Base-by-base conservation (phyloP, 1,140 invertebrate genomes). In the Chlorops oryzae region DNA sequence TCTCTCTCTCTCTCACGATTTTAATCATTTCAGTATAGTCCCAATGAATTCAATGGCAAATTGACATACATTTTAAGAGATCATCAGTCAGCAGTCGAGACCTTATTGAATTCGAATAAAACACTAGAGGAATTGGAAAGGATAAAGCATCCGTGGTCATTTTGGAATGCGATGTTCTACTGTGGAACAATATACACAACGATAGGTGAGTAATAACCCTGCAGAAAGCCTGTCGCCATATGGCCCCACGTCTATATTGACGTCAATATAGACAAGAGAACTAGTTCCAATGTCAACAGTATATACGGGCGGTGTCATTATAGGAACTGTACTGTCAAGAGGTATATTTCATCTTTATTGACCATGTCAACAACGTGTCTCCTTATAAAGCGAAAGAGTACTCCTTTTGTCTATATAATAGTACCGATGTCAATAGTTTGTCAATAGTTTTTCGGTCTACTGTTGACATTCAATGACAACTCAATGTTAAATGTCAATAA, bases 161-260 rank as follows among this genome's bases (percentile, higher is more conserved):
- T 92, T 67, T 89, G 87, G 85, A 92, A 93, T 61, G 81, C 92
- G 1, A 81, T 96, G 57, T 92, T 94, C 66, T 96, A 90, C 65
- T 90, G 90, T 51, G 86, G 89, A 32, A 96, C 93, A 6, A 86
- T 96, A 57, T 93, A 90, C 62, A 96, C 93, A 1, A 96, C 93
- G 3, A 96, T 96, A 60, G 92, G 92, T 93, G 61, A 80, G 80
- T 74, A 50, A 10, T 22, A 23, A 21, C 18, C 47, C 54, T 51
- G 37, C 39, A 28, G 38, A 46, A 46, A 54, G 55, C n/a, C n/a
- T n/a, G n/a, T 15, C 50, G 25, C 49, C 2, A 25, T 15, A 32
- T 15, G 9, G 23, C 22, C 22, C 35, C 22, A 7, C 25, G 32
- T 23, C 28, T 17, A 5, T 37, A 15, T 32, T 15, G 15, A 12